A percentile compares a stretch with the other conserved stretches of the same genome.
Evolutionary conservation across 2,113 vertebrate genomes (phyloP).

Genomic region (Platichthys flesus): DNA sequence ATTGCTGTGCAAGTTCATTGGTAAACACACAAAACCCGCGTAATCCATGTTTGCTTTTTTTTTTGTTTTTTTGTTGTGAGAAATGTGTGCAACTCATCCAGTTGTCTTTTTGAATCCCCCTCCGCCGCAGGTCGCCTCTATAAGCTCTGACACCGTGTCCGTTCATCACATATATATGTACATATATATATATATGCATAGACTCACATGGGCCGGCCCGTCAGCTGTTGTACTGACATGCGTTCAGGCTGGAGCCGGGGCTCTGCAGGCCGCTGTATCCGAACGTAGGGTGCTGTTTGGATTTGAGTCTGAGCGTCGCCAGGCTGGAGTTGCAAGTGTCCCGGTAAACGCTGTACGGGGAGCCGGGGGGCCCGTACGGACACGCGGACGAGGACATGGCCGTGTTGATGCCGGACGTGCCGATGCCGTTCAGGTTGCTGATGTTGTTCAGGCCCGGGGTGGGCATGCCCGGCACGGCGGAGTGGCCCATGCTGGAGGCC

Average conservation of each 20-base stretch:
- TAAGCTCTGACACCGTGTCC: conserved; percentile 47
- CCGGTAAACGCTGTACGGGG: conserved; percentile 97
- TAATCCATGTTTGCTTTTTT: conserved; percentile 84
- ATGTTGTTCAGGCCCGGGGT: conserved; percentile 94
- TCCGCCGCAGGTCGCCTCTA: conserved; percentile 53
- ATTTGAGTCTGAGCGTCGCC: conserved; percentile 97
- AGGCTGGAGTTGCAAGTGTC: conserved; percentile 99
- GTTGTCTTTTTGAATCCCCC: conserved; percentile 66
- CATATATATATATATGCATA: neutral
- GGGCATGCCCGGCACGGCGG: conserved; percentile 92
- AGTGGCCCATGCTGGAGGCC: conserved; percentile 95
- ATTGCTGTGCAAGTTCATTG: conserved; percentile 87
- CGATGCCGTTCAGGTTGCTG: conserved; percentile 93
- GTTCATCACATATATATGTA: conserved; percentile 41
- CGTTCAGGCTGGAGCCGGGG: conserved; percentile 93
- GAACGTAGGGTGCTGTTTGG: conserved; percentile 98
- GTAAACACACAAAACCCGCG: conserved; percentile 90
- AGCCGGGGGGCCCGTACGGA: conserved; percentile 93
- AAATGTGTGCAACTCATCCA: conserved; percentile 91
- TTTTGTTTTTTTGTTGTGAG: conserved; percentile 28
- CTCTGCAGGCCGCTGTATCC: conserved; percentile 95
- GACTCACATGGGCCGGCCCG: conserved; percentile 59
- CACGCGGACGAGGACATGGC: conserved; percentile 95
- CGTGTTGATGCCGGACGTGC: conserved; percentile 92
- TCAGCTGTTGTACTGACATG: conserved; percentile 99